A percentile compares a stretch with the other conserved stretches of the same genome.
These are phyloP conservation scores for Myotis davidii DNA, from an alignment of 2,113 vertebrate species.

Conservation along the genomic window DNA sequence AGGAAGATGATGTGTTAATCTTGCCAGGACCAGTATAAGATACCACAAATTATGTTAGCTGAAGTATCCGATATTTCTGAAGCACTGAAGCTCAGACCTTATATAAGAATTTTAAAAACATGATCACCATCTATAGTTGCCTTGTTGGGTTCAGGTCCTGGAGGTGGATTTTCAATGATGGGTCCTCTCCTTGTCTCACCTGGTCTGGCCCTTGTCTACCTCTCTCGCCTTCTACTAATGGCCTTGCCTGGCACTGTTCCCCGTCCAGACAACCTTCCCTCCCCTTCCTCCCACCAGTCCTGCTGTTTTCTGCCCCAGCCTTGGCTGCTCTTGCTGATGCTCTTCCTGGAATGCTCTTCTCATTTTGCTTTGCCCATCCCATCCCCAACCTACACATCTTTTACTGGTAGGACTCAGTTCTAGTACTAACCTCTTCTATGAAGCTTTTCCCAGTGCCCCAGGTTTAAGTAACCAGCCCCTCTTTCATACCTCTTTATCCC, in stretches of 20 bases:
- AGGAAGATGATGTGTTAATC: not conserved
- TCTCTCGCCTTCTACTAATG: not conserved
- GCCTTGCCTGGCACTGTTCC: not conserved
- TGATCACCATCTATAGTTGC: not conserved
- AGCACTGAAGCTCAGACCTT: not conserved
- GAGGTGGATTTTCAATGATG: not conserved
- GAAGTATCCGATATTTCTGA: not conserved
- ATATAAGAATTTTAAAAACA: not conserved
- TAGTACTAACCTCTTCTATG: not conserved
- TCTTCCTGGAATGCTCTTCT: not conserved
- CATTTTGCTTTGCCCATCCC: not conserved
- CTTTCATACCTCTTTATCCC: not conserved
- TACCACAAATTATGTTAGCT: not conserved
- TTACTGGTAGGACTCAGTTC: not conserved
- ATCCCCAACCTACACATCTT: not conserved
- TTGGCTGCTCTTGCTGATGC: not conserved
- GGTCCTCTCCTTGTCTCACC: not conserved
- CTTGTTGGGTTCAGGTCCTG: not conserved
- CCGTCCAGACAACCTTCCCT: not conserved
- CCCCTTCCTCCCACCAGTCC: not conserved
- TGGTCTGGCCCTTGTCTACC: not conserved
- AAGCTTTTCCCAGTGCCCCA: not conserved
- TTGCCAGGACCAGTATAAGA: not conserved
- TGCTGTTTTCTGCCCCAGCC: not conserved
- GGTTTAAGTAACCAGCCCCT: not conserved